phyloP scores from a whole-genome alignment of 2,888 invertebrate species.

The Euzetes globulus region DNA sequence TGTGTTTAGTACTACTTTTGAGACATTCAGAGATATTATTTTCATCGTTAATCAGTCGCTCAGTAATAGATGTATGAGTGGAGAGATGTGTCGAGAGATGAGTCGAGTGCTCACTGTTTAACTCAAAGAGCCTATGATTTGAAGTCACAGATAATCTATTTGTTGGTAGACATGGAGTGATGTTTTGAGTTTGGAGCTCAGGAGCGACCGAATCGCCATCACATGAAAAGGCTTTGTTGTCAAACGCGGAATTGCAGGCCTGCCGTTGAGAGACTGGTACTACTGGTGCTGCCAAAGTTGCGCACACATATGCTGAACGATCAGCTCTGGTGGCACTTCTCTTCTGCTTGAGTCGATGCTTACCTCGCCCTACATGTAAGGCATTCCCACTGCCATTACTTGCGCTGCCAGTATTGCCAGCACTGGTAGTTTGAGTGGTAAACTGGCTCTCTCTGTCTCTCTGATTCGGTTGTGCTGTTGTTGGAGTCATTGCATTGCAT shows the following conservation, averaged over 20 bases:
- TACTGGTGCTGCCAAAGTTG: constrained; percentile 21
- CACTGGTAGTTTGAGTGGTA: neutral
- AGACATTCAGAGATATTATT: neutral
- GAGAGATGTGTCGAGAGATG: neutral
- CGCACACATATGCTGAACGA: neutral
- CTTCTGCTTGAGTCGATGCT: constrained; percentile 12
- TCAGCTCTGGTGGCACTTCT: constrained; percentile 25
- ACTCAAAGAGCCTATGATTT: neutral
- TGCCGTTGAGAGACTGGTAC: constrained; percentile 11
- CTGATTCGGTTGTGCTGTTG: neutral
- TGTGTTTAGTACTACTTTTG: neutral
- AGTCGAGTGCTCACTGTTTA: neutral
- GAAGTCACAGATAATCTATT: neutral
- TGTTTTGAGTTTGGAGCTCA: constrained; percentile 8
- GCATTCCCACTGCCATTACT: neutral
- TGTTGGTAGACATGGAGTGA: neutral
- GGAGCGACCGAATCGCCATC: constrained; percentile 21
- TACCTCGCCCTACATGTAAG: constrained; percentile 22
- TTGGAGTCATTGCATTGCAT: neutral
- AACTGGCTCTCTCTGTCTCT: constrained; percentile 8
- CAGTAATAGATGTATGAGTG: neutral
- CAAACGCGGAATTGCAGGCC: constrained; percentile 6
- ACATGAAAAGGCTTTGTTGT: constrained; percentile 29
- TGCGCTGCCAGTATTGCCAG: neutral
- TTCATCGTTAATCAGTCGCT: neutral